phyloP scores from a whole-genome alignment of 2,888 invertebrate species.

The Ectemnius lituratus region DNA sequence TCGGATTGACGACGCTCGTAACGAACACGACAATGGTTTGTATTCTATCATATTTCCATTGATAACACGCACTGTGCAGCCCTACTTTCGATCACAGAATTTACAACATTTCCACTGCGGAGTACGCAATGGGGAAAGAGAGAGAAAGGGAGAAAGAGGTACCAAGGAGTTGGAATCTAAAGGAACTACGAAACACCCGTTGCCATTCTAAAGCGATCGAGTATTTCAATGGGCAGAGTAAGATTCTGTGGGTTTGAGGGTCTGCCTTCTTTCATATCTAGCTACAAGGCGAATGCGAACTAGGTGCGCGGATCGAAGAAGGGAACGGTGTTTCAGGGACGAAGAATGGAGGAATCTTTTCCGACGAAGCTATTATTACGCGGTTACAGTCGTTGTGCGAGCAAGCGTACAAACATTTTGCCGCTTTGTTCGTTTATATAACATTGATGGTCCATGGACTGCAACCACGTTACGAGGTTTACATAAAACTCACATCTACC shows the following conservation, averaged over 20 bases:
- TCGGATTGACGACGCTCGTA: too few relatives aligned
- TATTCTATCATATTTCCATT: not conserved
- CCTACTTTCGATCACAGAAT: not conserved
- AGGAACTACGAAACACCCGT: not conserved
- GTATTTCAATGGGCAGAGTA: not conserved
- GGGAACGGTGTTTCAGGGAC: not conserved
- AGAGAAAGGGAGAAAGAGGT: not conserved
- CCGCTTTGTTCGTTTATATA: conserved; percentile 56
- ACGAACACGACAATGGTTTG: not conserved
- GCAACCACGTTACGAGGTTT: conserved; percentile 43
- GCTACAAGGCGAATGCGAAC: conserved; percentile 3
- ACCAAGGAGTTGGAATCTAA: not conserved
- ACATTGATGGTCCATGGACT: conserved; percentile 25
- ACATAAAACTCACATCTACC: conserved; percentile 20
- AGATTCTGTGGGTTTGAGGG: not conserved
- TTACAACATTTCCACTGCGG: not conserved
- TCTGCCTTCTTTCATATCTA: conserved; percentile 1
- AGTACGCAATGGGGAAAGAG: not conserved
- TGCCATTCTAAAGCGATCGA: conserved; percentile 15
- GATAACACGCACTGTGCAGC: not conserved
- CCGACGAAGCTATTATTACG: conserved; percentile 36
- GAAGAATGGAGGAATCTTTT: conserved; percentile 26
- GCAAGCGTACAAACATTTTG: conserved; percentile 51
- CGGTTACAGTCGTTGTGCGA: conserved; percentile 40
- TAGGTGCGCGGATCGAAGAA: not conserved